phyloP scores from a whole-genome alignment of 2,113 vertebrate species.

The Australoheros scitulus region DNA sequence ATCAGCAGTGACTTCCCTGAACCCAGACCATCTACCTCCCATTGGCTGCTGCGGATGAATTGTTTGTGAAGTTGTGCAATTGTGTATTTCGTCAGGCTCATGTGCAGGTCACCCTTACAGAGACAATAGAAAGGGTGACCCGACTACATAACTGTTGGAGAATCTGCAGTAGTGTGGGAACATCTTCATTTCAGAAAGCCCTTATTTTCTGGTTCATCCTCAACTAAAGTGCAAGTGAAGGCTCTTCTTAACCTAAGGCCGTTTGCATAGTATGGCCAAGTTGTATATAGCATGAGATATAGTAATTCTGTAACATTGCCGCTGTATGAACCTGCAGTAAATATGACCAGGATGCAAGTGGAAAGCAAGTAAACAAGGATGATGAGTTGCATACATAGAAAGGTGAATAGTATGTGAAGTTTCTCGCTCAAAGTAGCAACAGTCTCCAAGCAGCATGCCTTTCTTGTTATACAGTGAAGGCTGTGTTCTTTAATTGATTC shows the following conservation, averaged over 20 bases:
- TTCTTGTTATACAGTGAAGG: not conserved
- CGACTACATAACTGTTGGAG: not conserved
- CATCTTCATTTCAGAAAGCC: not conserved
- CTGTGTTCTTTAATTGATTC: slow-evolving; percentile 4
- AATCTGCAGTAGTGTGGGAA: not conserved
- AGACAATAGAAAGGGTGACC: not conserved
- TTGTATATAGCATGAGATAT: not conserved
- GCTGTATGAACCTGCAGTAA: not conserved
- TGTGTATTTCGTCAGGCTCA: not conserved
- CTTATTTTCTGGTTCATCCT: not conserved
- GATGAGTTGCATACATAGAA: not conserved
- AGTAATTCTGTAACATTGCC: not conserved
- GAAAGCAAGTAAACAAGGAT: not conserved
- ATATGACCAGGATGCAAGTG: not conserved
- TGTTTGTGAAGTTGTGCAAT: not conserved
- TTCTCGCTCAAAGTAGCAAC: not conserved
- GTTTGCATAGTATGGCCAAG: not conserved
- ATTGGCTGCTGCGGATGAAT: not conserved
- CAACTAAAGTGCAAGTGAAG: not conserved
- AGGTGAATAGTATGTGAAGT: not conserved
- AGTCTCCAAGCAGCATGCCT: not conserved
- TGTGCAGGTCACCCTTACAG: not conserved
- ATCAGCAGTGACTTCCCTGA: not conserved
- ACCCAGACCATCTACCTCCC: not conserved
- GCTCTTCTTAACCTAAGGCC: not conserved